Base-by-base conservation (phyloP, 2,888 invertebrate species). In the Tiliacea aurago region DNA sequence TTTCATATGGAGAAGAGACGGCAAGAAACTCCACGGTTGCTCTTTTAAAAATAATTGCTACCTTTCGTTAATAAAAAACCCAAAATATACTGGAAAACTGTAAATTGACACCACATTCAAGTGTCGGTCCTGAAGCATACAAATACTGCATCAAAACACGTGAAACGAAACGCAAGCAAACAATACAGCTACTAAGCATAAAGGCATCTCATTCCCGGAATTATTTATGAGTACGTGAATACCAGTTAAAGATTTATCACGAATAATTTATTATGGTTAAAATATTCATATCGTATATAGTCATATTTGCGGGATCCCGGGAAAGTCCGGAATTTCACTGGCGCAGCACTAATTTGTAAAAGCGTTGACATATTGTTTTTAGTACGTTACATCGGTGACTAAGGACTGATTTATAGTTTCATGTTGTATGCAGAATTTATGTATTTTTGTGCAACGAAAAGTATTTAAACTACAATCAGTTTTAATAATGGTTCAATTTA, bases 281-380 rank as follows among this genome's bases (percentile, higher is more conserved):
- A 81, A 72, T 74, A 82, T 77, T 82, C 67, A 77, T 79, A 65
- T 49, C 58, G 53, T 23, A 23, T 49, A 28, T 41, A 78, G 66
- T 80, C 18, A 20, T 56, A 70, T 81, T 70, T 67, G 45, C 33
- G 33, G 70, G 37, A 84, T 81, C 13, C 70, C 70, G 77, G 76
- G 45, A 64, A 53, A 71, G 11, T 55, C 51, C 51, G 68, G 58
- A 68, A 76, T 65, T 76, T 61, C n/a, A 51, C 18, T 43, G 51
- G 68, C 43, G 37, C 81, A 66, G 33, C 71, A 69, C 81, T 76
- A 84, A 70, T 84, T 84, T 80, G 49, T 81, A 69, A 84, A 81
- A 62, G 84, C 84, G 81, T 84, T 84, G 81, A 81, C 81, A 71
- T 71, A 81, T 81, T 81, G 68, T 81, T 76, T 71, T 76, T 69